Evolutionary conservation across 2,888 invertebrate species (phyloP).

Genomic region (Eupithecia tripunctaria): DNA sequence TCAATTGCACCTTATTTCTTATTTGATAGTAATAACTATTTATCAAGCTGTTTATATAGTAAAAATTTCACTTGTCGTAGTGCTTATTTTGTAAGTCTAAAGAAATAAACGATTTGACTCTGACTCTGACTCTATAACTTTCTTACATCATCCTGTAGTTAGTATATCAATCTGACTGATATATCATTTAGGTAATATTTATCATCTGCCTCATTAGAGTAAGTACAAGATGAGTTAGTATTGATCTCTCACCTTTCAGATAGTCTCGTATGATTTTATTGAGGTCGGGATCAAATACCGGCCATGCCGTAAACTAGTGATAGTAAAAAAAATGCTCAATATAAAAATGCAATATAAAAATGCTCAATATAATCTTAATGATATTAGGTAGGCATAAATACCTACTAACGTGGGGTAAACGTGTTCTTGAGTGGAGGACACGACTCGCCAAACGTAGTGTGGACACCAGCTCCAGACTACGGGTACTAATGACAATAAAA

Average conservation of each 20-base stretch:
- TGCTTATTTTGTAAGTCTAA: no score
- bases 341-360: background rate
- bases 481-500: no score
- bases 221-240: background rate
- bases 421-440: no score
- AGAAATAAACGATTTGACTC: no score
- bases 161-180: background rate
- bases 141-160: background rate
- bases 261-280: background rate
- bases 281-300: slow-evolving; percentile 3
- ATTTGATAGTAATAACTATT: no score
- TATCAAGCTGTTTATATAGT: no score
- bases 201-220: background rate
- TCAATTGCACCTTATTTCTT: no score
- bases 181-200: background rate
- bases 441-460: no score
- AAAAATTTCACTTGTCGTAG: no score
- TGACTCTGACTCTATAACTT: no score
- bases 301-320: background rate
- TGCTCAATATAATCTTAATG: background rate
- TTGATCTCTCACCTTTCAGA: background rate
- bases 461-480: no score
- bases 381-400: background rate
- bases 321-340: background rate
- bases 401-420: no score